phyloP scores from a whole-genome alignment of 2,888 invertebrate genomes.

The Steinernema carpocapsae region DNA sequence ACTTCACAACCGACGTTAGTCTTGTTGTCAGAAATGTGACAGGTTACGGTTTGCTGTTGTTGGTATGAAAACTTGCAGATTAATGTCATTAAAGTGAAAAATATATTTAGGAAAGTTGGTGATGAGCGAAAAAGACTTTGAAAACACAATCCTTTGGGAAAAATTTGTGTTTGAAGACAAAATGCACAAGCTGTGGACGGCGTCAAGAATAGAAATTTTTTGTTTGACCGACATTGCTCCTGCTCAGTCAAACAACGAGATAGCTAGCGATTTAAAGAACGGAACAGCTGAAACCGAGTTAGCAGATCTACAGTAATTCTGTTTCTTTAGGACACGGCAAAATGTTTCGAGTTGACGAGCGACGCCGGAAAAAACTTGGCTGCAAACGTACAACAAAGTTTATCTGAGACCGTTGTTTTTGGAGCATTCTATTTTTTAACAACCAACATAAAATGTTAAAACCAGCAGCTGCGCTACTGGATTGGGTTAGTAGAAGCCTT shows the following conservation, averaged over 20 bases:
- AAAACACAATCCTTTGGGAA: neutral
- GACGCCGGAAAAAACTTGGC: too few relatives aligned
- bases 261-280: neutral
- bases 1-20: constrained; percentile 40
- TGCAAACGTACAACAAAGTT: too few relatives aligned
- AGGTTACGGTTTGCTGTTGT: constrained; percentile 46
- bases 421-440: too few relatives aligned
- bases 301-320: too few relatives aligned
- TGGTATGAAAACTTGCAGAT: constrained; percentile 29
- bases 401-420: too few relatives aligned
- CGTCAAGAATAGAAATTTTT: neutral
- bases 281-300: too few relatives aligned
- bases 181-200: neutral
- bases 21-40: constrained; percentile 43
- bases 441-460: too few relatives aligned
- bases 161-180: neutral
- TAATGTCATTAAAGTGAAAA: neutral
- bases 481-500: too few relatives aligned
- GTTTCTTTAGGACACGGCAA: too few relatives aligned
- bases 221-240: neutral
- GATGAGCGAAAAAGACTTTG: neutral
- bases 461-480: too few relatives aligned
- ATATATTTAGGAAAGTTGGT: neutral
- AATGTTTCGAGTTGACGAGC: too few relatives aligned
- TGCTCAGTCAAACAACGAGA: too few relatives aligned